Base-by-base conservation (phyloP, 2,888 invertebrate species). In the Drosophila melanosoma region DNA sequence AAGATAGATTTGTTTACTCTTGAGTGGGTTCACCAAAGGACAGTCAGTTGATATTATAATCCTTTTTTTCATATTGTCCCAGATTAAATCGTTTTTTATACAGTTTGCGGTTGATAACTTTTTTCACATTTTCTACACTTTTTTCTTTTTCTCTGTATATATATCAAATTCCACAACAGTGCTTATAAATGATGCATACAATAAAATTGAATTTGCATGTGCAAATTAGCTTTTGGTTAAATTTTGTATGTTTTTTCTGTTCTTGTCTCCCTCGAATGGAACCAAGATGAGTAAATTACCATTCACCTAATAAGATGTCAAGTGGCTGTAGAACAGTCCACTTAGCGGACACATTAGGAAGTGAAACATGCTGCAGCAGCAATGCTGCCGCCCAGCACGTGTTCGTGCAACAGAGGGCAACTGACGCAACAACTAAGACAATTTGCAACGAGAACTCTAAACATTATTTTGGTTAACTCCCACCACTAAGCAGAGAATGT, bases 341-440 rank as follows among this genome's bases (percentile, higher is more conserved):
- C 77, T 77, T 75, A 66, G 69, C 57, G 32, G 29, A 29, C 33
- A 53, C 66, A 70, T 79, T 71, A 71, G 54, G 54, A 60, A 64
- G 35, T 54, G 29, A 61, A 80, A 72, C 38, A 66, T 68, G 60
- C 61, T 29, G 63, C 61, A 36, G 59, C 17, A 60, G 48, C 56
- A 54, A 23, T 45, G 51, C 10, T 36, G 29, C 59, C 49, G 23
- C 51, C 52, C 49, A 6, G 6, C 29, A 15, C 15, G 20, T 1
- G 12, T 35, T 35, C 15, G 10, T 8, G 33, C 56, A 20, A 38
- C 67, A 52, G 35, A 38, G 26, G 17, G 20, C 4, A 54, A 10
- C 49, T 57, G 51, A 61, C 65, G 59, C 74, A 73, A 49, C 54
- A 51, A 79, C 64, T 79, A 79, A 54, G 74, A 51, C 57, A 60